These are phyloP conservation scores for Drymodes brunneopygia DNA, from an alignment of 2,113 vertebrate species.

Conservation along the genomic window DNA sequence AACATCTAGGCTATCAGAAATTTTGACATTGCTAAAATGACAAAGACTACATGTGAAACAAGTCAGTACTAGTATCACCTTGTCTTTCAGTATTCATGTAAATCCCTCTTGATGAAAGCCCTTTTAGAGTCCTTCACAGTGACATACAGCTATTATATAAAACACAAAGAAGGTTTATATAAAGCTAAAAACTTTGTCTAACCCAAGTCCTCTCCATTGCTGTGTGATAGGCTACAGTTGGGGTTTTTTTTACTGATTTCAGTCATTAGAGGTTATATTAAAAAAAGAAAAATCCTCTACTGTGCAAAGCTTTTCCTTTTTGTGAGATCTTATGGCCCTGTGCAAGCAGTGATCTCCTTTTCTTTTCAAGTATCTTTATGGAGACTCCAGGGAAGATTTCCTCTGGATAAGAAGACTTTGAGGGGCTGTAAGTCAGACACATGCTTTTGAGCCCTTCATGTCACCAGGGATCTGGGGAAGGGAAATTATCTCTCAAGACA, in stretches of 20 bases:
- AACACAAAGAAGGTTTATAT: not conserved
- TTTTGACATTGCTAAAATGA: not conserved
- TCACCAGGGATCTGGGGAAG: not conserved
- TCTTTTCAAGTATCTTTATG: slow-evolving; percentile 2
- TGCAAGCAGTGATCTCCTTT: not conserved
- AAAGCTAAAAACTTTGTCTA: not conserved
- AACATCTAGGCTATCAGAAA: not conserved
- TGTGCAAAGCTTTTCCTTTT: not conserved
- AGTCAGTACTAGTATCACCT: not conserved
- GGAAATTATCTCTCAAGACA: not conserved
- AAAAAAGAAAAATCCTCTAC: not conserved
- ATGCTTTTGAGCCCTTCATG: not conserved
- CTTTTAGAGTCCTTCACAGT: not conserved
- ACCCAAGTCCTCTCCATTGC: not conserved
- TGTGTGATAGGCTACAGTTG: not conserved
- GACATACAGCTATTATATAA: not conserved
- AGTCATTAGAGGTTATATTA: not conserved
- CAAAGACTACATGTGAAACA: slow-evolving; percentile 9
- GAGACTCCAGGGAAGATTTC: slow-evolving; percentile 7
- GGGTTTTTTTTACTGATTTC: not conserved
- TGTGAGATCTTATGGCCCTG: not conserved
- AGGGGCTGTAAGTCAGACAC: not conserved
- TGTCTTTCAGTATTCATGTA: not conserved
- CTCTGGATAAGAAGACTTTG: slow-evolving; percentile 3
- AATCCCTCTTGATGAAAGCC: not conserved